Percentiles rank a stretch among this genome's conserved stretches.
These are phyloP conservation scores for Cydia amplana DNA, from an alignment of 1,140 invertebrate species.

Conservation along the genomic window DNA sequence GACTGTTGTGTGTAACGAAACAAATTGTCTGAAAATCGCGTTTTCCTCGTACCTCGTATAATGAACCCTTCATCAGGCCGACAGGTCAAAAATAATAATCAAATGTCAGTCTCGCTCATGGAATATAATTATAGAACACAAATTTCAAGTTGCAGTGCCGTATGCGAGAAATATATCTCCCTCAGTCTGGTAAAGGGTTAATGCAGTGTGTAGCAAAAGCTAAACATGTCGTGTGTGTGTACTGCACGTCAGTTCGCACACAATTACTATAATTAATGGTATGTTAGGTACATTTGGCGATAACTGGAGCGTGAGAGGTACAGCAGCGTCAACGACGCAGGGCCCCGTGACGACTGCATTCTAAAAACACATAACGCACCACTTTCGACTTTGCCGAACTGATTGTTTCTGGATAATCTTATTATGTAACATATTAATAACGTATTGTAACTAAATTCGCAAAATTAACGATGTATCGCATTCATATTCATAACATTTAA, in stretches of 20 bases:
- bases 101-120: too few species aligned
- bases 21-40: slow-evolving; percentile 17
- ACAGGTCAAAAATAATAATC: too few species aligned
- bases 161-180: too few species aligned
- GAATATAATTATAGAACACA: too few species aligned
- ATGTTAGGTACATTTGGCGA: slow-evolving; percentile 52
- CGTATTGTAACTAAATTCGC: background rate
- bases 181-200: background rate
- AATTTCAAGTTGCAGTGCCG: too few species aligned
- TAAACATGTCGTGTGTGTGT: background rate
- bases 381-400: slow-evolving; percentile 23
- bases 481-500: background rate
- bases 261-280: slow-evolving; percentile 62
- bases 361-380: slow-evolving; percentile 15
- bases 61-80: too few species aligned
- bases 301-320: slow-evolving; percentile 77
- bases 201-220: background rate
- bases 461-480: background rate
- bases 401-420: background rate
- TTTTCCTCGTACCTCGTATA: background rate
- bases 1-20: background rate
- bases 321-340: slow-evolving; percentile 57
- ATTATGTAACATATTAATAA: background rate
- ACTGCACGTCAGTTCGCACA: background rate
- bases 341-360: slow-evolving; percentile 52